Conservation (phyloP, 2,797 vertebrate genomes). For the Leontocebus nigricollis region DNA sequence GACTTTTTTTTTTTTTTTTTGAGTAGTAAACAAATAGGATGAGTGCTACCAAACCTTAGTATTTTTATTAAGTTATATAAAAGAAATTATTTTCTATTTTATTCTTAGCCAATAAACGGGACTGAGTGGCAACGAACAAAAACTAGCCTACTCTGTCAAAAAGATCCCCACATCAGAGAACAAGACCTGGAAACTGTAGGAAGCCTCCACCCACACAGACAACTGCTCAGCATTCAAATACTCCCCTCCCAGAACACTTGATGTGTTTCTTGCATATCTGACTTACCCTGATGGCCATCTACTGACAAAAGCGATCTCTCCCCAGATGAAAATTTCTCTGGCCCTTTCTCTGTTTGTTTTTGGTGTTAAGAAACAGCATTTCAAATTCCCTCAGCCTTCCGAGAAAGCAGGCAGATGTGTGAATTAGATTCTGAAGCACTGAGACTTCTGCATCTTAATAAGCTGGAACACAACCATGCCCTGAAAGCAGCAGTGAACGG, state of each 20-base stretch:
- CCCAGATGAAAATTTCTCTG: not conserved
- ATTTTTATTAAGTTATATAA: not conserved
- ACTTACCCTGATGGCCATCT: not conserved
- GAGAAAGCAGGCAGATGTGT: not conserved
- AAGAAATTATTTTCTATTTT: not conserved
- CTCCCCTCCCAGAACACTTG: not conserved
- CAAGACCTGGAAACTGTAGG: not conserved
- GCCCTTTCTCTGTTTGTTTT: not conserved
- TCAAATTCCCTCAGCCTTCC: not conserved
- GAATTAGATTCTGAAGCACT: not conserved
- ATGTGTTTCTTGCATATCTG: not conserved
- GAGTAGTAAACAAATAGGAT: not conserved
- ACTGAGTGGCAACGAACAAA: not conserved
- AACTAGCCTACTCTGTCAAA: not conserved
- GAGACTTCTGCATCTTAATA: not conserved
- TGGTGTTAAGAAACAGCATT: not conserved
- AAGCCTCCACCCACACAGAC: not conserved
- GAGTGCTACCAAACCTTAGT: not conserved
- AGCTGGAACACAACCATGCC: not conserved
- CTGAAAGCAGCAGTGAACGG: not conserved
- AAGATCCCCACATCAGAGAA: not conserved
- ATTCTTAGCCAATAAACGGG: not conserved
- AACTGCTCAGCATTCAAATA: not conserved
- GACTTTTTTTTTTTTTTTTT: not conserved
- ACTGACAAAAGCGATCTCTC: not conserved